Percentiles rank a stretch among this genome's conserved stretches.
Conservation (phyloP, 2,888 invertebrate species). For the Philaethria dido region DNA sequence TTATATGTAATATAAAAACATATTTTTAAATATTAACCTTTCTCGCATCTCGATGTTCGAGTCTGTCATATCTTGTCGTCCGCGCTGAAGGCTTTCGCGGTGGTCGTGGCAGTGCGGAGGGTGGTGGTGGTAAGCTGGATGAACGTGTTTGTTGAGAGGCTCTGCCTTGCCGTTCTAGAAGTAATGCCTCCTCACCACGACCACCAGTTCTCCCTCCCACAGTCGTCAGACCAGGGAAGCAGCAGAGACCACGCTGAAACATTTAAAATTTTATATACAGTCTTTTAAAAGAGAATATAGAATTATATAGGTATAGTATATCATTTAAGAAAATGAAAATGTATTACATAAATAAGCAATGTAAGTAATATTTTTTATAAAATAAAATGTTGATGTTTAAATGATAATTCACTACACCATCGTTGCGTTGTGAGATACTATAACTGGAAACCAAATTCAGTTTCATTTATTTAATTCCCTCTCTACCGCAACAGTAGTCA, state of each 20-base stretch:
- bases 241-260: slow-evolving; percentile 90
- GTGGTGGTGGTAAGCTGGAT: slow-evolving; percentile 87
- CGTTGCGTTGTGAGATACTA: no score
- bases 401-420: no score
- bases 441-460: neutral
- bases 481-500: no score
- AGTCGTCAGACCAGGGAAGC: slow-evolving; percentile 85
- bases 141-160: slow-evolving; percentile 89
- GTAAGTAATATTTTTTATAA: no score
- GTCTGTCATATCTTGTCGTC: slow-evolving; percentile 86
- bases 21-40: slow-evolving; percentile 56
- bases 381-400: no score
- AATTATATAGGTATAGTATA: no score
- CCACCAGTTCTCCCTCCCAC: slow-evolving; percentile 72
- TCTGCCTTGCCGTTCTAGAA: slow-evolving; percentile 90
- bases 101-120: slow-evolving; percentile 89
- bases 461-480: neutral
- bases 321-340: no score
- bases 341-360: no score
- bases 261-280: neutral
- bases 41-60: slow-evolving; percentile 76
- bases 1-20: neutral
- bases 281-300: no score
- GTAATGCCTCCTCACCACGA: slow-evolving; percentile 88
- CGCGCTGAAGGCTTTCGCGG: slow-evolving; percentile 85